These are phyloP conservation scores for Julus scanicus DNA, from an alignment of 2,888 invertebrate species.

Conservation along the genomic window DNA sequence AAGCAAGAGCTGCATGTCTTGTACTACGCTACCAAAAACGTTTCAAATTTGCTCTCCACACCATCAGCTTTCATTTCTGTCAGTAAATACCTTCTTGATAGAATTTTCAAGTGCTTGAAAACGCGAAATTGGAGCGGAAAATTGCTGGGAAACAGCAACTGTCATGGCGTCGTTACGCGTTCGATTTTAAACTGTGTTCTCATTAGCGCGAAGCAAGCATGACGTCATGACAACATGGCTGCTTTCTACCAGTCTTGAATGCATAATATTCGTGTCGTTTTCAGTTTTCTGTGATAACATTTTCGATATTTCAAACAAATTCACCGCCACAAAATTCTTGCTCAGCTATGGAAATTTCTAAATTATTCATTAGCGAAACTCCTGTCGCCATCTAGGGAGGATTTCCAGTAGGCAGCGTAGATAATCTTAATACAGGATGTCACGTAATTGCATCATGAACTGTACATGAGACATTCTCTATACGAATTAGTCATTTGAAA, in stretches of 20 bases:
- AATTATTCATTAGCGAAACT: neutral
- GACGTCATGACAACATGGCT: neutral
- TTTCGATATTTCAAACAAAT: too few species aligned
- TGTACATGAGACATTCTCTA: too few species aligned
- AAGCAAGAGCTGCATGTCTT: too few species aligned
- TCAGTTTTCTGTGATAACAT: too few species aligned
- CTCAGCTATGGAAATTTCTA: neutral
- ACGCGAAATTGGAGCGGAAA: neutral
- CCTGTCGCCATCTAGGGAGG: neutral
- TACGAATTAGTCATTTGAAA: too few species aligned
- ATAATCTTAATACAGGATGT: too few species aligned
- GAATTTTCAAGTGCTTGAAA: too few species aligned
- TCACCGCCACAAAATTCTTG: too few species aligned
- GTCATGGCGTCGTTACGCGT: neutral
- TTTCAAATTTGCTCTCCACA: neutral
- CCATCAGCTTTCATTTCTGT: neutral
- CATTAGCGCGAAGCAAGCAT: neutral
- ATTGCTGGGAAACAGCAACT: neutral
- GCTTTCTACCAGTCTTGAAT: neutral
- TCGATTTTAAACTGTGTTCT: neutral
- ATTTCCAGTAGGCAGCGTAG: neutral
- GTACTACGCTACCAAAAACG: too few species aligned
- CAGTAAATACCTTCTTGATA: neutral
- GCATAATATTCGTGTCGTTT: too few species aligned
- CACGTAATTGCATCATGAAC: too few species aligned